Evolutionary conservation across 2,797 vertebrate genomes (phyloP), one percentile per base, ranked within the genome.

Genomic region (Prionace glauca): DNA sequence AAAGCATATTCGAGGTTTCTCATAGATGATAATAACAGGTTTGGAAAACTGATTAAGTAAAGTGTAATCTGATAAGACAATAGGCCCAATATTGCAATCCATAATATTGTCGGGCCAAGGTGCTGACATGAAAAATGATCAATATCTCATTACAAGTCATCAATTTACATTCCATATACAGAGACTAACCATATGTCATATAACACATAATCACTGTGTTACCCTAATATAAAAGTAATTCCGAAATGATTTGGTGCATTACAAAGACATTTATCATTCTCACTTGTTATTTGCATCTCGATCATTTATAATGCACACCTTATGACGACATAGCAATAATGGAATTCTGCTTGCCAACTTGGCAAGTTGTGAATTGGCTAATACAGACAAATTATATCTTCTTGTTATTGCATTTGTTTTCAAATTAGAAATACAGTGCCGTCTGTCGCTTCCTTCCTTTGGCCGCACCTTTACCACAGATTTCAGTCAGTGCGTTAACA

Each of bases 111-210:
- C 10, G 32, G 3, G 65, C n/a, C 72, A 9, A 71, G 67, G 22
- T 22, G 3, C 10, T 41, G 67, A 45, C 20, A 94, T 71, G 32
- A 72, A 94, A 91, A 94, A 94, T 94, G 92, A 50, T 94, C 92
- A 26, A 72, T 94, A 94, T 71, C 20, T 71, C 92, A 94, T 94
- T 94, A 94, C 41, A 71, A 94, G 7, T 60, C 92, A 94, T 94
- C 67, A 94, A 94, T 71, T 94, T 72, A 22, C 65, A 69, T 65
- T 71, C 62, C 41, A 62, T 71, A 67, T 14, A 41, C 65, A 32
- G 36, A 22, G 36, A 29, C 92, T 45, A 71, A 45, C 92, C 65
- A 72, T 56, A 77, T 95, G 69, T 74, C 93, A 56, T n/a, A 77
- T 41, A 72, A 74, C 29, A 74, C 74, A 50, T 56, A 60, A 72